Evolutionary conservation across 2,888 invertebrate genomes (phyloP).

Genomic region (Eutolmus rufibarbis): DNA sequence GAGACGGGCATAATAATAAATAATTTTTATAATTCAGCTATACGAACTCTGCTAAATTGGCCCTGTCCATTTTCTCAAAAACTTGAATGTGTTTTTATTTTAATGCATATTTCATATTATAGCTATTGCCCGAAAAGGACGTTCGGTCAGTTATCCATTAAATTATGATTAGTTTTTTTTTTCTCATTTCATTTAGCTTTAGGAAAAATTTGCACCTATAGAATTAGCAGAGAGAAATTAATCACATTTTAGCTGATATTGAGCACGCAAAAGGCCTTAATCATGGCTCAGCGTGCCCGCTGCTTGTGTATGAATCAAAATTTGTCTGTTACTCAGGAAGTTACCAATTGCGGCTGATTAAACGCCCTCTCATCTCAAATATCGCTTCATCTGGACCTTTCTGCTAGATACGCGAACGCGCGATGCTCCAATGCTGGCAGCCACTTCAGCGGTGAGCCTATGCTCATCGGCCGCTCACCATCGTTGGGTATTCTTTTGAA

Average conservation of each 20-base stretch:
- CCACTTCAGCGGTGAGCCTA: background rate
- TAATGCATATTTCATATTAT: too few species aligned
- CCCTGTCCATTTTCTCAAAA: too few species aligned
- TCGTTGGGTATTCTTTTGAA: background rate
- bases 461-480: background rate
- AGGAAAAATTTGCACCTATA: background rate
- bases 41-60: too few species aligned
- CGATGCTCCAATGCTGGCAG: background rate
- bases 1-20: too few species aligned
- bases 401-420: background rate
- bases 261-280: constrained; percentile 38
- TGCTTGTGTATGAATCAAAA: constrained; percentile 31
- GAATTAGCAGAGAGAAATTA: background rate
- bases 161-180: background rate
- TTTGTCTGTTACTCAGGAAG: constrained; percentile 49
- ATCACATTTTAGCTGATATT: constrained; percentile 30
- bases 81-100: too few species aligned
- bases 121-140: background rate
- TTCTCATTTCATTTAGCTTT: background rate
- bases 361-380: constrained; percentile 46
- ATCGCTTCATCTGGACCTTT: constrained; percentile 32
- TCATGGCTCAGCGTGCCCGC: constrained; percentile 7
- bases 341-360: constrained; percentile 47
- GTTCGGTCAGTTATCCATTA: background rate
- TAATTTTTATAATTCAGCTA: too few species aligned